phyloP scores from a whole-genome alignment of 2,113 vertebrate species.

The Percopsis transmontana region DNA sequence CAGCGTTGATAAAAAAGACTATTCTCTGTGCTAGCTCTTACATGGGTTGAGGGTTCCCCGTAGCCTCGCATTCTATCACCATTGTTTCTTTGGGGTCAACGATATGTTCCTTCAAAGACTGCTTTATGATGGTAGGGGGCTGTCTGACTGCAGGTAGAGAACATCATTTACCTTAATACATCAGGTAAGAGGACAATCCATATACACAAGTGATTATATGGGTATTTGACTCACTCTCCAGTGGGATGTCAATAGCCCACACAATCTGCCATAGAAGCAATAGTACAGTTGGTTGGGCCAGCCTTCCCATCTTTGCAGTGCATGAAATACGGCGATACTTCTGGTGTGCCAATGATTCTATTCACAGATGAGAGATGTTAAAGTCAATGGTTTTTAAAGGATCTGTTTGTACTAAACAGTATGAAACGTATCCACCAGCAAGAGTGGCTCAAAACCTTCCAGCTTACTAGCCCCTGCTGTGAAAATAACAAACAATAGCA shows the following conservation, averaged over 20 bases:
- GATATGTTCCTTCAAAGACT: conserved; percentile 93
- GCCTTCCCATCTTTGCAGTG: conserved; percentile 76
- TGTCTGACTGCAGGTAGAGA: conserved; percentile 83
- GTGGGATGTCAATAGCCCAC: conserved; percentile 84
- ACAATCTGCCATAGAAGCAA: conserved; percentile 77
- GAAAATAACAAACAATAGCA: no score
- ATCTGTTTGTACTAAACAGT: no score
- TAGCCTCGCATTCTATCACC: conserved; percentile 92
- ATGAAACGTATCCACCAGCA: no score
- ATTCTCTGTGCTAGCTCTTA: conserved; percentile 67
- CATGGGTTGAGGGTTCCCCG: conserved; percentile 92
- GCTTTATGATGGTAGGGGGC: conserved; percentile 93
- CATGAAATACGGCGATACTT: conserved; percentile 48
- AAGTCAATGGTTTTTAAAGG: no score
- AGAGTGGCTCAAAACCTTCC: no score
- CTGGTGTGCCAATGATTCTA: conserved; percentile 34
- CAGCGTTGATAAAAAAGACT: not conserved
- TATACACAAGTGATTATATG: not conserved
- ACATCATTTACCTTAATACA: conserved; percentile 1
- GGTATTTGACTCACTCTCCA: conserved; percentile 84
- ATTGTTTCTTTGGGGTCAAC: conserved; percentile 94
- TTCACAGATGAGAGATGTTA: not conserved
- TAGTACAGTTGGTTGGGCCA: conserved; percentile 65
- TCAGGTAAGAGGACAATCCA: not conserved
- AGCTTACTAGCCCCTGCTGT: no score